These are phyloP conservation scores for Lordiphosa clarofinis DNA, from an alignment of 1,140 invertebrate genomes.

Conservation along the genomic window DNA sequence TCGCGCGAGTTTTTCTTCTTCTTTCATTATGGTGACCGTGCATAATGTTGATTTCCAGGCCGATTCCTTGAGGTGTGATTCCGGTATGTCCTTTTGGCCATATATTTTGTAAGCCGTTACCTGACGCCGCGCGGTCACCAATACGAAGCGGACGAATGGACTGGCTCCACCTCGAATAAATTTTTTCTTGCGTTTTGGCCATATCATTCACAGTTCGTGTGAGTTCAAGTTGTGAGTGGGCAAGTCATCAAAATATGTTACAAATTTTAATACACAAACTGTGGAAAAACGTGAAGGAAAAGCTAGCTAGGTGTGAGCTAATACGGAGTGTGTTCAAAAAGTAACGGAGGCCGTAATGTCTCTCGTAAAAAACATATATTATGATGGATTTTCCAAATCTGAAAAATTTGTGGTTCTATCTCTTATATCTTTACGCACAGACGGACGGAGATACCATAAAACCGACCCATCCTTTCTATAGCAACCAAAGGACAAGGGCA, in stretches of 20 bases:
- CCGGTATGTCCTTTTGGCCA: slow-evolving; percentile 69
- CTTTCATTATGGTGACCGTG: slow-evolving; percentile 65
- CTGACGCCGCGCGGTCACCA: slow-evolving; percentile 63
- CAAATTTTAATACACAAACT: no score
- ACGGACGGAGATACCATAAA: no score
- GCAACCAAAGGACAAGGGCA: no score
- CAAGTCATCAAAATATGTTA: neutral
- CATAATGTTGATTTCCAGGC: slow-evolving; percentile 74
- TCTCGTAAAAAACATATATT: no score
- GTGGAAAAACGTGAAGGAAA: no score
- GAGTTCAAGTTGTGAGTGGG: neutral
- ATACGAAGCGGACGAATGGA: slow-evolving; percentile 36
- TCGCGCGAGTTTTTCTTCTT: slow-evolving; percentile 1
- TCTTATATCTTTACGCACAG: no score
- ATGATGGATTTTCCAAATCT: no score
- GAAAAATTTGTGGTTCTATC: no score
- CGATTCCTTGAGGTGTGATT: slow-evolving; percentile 77
- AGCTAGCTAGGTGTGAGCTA: no score
- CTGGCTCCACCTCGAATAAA: neutral
- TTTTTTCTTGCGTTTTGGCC: neutral
- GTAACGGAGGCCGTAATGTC: no score
- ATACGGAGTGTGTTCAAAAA: no score
- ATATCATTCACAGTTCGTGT: slow-evolving; percentile 15
- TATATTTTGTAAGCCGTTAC: slow-evolving; percentile 73
- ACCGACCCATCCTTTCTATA: no score